A percentile compares a stretch with the other conserved stretches of the same genome.
Evolutionary conservation across 1,140 invertebrate genomes (phyloP).

Genomic region (Tenebrio molitor): DNA sequence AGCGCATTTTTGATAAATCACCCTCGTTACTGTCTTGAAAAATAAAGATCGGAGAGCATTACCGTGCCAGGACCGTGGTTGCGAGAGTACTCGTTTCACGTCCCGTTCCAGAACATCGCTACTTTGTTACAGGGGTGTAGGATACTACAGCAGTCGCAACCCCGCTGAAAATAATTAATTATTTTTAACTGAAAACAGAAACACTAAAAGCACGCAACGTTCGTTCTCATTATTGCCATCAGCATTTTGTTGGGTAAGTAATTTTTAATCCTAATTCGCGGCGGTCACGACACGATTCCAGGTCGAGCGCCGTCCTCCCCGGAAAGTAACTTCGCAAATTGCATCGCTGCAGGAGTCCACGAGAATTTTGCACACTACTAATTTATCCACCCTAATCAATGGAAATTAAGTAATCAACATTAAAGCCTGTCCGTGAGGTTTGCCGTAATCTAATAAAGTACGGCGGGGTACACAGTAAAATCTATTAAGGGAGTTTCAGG

Average conservation of each 20-base stretch:
- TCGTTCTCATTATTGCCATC: constrained; percentile 24
- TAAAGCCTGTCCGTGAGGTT: constrained; percentile 25
- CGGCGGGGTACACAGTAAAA: constrained; percentile 25
- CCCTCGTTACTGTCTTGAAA: background rate
- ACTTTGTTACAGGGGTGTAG: constrained; percentile 1
- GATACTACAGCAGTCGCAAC: constrained; percentile 1
- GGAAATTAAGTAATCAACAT: constrained; percentile 33
- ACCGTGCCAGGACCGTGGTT: background rate
- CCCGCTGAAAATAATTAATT: constrained; percentile 9
- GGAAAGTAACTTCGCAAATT: background rate
- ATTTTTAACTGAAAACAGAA: constrained; percentile 22
- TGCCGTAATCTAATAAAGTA: constrained; percentile 28
- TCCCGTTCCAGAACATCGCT: background rate
- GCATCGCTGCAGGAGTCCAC: background rate
- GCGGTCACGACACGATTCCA: constrained; percentile 16
- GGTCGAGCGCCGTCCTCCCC: no score
- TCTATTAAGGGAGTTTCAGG: constrained; percentile 33
- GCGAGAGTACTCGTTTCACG: background rate
- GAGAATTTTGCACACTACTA: constrained; percentile 4
- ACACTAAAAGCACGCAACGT: constrained; percentile 29
- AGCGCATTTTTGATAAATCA: background rate
- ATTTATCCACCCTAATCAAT: constrained; percentile 19
- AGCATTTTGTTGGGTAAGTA: constrained; percentile 20
- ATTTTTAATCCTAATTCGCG: constrained; percentile 23
- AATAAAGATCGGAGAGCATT: background rate